These are phyloP conservation scores for Naso thynnoides DNA, from an alignment of 2,797 vertebrate genomes.

Conservation along the genomic window DNA sequence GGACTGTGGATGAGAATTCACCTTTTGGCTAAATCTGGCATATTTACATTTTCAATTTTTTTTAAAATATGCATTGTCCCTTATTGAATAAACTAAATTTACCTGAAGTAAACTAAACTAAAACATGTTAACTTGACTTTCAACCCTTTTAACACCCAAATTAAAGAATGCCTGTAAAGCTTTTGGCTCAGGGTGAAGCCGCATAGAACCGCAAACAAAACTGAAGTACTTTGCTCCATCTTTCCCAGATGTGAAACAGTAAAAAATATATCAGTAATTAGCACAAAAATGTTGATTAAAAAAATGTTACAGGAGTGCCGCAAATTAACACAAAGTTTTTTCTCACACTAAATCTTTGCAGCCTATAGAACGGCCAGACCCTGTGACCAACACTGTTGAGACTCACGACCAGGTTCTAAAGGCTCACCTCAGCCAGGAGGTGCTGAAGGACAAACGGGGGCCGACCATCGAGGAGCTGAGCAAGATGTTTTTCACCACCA, in stretches of 20 bases:
- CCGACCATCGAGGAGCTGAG: constrained; percentile 93
- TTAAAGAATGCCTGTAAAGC: background rate
- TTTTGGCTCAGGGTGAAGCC: background rate
- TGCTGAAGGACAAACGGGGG: constrained; percentile 72
- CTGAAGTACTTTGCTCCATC: background rate
- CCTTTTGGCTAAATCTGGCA: too few species aligned
- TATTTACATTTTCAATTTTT: too few species aligned
- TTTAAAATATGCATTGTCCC: too few species aligned
- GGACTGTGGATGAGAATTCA: too few species aligned
- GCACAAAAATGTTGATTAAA: background rate
- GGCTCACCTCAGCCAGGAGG: constrained; percentile 84
- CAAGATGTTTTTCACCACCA: constrained; percentile 97
- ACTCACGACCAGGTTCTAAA: constrained; percentile 93
- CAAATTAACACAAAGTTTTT: background rate
- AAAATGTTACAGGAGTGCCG: background rate
- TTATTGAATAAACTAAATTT: too few species aligned
- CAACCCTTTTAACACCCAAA: background rate
- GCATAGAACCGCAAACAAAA: background rate
- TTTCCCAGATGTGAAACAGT: background rate
- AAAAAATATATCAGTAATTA: background rate
- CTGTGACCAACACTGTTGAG: constrained; percentile 85
- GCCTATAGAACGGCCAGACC: constrained; percentile 88
- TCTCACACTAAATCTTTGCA: constrained; percentile 65
- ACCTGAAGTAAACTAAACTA: too few species aligned
- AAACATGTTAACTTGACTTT: background rate